Evolutionary conservation across 2,888 invertebrate species (phyloP).

Genomic region (Dicyrtomina minuta): DNA sequence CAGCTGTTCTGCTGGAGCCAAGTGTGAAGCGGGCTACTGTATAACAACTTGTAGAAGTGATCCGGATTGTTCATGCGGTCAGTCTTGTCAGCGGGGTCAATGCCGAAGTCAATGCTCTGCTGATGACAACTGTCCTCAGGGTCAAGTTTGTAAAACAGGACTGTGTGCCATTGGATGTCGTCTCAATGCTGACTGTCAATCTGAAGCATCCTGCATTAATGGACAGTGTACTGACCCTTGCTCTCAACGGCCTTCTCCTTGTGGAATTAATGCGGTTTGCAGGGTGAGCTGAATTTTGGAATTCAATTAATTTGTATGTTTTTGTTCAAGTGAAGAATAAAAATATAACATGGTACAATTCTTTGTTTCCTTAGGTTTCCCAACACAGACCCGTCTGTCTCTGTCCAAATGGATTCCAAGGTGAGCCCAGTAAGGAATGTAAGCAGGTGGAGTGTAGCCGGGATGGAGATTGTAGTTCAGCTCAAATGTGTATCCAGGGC

Average conservation of each 20-base stretch:
- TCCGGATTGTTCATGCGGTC: slow-evolving; percentile 77
- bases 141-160: slow-evolving; percentile 73
- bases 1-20: slow-evolving; percentile 61
- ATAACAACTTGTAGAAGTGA: slow-evolving; percentile 67
- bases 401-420: slow-evolving; percentile 82
- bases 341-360: neutral
- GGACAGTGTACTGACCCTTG: slow-evolving; percentile 66
- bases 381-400: slow-evolving; percentile 81
- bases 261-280: slow-evolving; percentile 79
- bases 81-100: slow-evolving; percentile 71
- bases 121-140: slow-evolving; percentile 66
- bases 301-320: no score
- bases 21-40: slow-evolving; percentile 71
- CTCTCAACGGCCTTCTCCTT: slow-evolving; percentile 61
- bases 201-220: slow-evolving; percentile 71
- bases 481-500: slow-evolving; percentile 70
- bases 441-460: slow-evolving; percentile 73
- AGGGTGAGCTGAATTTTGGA: slow-evolving; percentile 60
- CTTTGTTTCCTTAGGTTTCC: slow-evolving; percentile 56
- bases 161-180: slow-evolving; percentile 78
- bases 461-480: slow-evolving; percentile 74
- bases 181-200: slow-evolving; percentile 74
- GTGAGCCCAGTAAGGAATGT: slow-evolving; percentile 75
- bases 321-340: neutral
- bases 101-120: slow-evolving; percentile 73